phyloP scores from a whole-genome alignment of 2,888 invertebrate species.

The Mamestra brassicae region DNA sequence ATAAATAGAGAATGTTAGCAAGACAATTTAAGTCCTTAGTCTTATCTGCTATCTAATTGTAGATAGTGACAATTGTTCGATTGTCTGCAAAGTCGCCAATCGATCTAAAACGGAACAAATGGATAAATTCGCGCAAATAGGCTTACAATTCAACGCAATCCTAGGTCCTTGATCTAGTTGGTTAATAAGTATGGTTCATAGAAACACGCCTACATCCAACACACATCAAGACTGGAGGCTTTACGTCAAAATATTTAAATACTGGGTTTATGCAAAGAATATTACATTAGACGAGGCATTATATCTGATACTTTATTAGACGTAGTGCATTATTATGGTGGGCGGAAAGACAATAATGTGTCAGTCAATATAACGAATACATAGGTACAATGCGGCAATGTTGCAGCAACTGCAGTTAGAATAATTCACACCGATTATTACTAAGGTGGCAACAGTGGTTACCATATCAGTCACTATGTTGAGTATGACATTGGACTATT shows the following conservation, averaged over 20 bases:
- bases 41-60: slow-evolving; percentile 24
- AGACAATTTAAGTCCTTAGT: slow-evolving; percentile 3
- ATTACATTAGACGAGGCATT: slow-evolving; percentile 7
- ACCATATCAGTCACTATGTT: slow-evolving; percentile 1
- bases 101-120: slow-evolving; percentile 28
- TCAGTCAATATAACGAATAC: slow-evolving; percentile 10
- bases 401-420: slow-evolving; percentile 17
- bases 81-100: slow-evolving; percentile 22
- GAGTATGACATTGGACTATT: background rate
- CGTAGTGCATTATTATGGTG: slow-evolving; percentile 15
- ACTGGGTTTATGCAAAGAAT: slow-evolving; percentile 10
- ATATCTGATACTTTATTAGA: slow-evolving; percentile 17
- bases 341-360: slow-evolving; percentile 43
- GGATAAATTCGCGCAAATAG: slow-evolving; percentile 42
- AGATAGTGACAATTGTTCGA: slow-evolving; percentile 37
- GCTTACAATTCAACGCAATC: slow-evolving; percentile 17
- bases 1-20: slow-evolving; percentile 12
- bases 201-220: slow-evolving; percentile 29
- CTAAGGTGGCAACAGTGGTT: slow-evolving; percentile 3
- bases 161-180: slow-evolving; percentile 38
- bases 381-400: slow-evolving; percentile 7
- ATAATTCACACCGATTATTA: slow-evolving; percentile 34
- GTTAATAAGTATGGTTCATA: slow-evolving; percentile 14
- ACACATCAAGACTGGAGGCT: background rate
- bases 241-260: slow-evolving; percentile 34